phyloP scores from a whole-genome alignment of 2,888 invertebrate genomes.

The Ectemnius lituratus region DNA sequence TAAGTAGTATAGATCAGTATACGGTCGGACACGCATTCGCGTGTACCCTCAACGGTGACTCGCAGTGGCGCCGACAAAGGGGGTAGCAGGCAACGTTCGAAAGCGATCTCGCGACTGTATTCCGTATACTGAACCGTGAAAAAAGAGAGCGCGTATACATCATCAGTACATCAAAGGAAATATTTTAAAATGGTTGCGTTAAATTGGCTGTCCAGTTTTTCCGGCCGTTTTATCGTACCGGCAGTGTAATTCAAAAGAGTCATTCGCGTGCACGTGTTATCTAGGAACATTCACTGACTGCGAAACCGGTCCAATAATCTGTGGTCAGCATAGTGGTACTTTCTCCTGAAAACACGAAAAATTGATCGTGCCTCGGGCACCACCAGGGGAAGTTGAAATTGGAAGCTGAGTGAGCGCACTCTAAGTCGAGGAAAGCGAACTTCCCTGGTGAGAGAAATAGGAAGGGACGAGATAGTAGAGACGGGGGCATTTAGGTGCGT shows the following conservation, averaged over 20 bases:
- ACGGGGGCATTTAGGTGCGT: conserved; percentile 45
- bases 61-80: too few species aligned
- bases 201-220: not conserved
- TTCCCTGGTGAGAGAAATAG: too few species aligned
- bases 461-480: not conserved
- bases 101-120: not conserved
- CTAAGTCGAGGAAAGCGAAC: conserved; percentile 20
- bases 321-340: not conserved
- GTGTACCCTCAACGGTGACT: too few species aligned
- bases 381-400: conserved; percentile 13
- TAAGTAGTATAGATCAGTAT: too few species aligned
- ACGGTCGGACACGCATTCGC: too few species aligned
- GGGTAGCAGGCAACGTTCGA: not conserved
- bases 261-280: conserved; percentile 1
- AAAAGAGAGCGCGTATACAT: conserved; percentile 7
- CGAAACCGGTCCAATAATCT: conserved; percentile 1
- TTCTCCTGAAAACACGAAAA: not conserved
- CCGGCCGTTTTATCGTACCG: not conserved
- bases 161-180: too few species aligned
- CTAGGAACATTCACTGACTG: conserved; percentile 9
- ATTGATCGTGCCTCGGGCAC: not conserved
- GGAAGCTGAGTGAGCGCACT: conserved; percentile 10
- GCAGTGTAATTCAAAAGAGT: conserved; percentile 5
- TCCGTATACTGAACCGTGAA: conserved; percentile 5
- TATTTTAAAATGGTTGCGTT: not conserved